Evolutionary conservation across 2,888 invertebrate genomes (phyloP), one percentile per base, ranked within the genome.

Genomic region (Fragum whitleyi): DNA sequence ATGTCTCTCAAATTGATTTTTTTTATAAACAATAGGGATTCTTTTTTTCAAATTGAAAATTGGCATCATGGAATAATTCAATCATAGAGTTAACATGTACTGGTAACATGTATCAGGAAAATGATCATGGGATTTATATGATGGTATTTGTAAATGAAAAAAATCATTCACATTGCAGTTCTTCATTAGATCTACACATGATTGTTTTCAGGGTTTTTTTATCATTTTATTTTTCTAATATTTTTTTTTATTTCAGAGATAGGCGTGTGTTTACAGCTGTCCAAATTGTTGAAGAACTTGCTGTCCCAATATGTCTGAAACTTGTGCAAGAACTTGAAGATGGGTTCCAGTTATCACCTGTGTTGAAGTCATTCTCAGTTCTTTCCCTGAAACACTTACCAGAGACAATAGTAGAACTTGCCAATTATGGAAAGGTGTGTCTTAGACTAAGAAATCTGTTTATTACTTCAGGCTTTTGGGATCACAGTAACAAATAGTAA

Each of bases 291-390:
- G 19, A 74, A 14, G 57, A 36, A 14, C 39, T 74, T 32, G 74
- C 74, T 21, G 53, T 51, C 2, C 74, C 67, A 6, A 74, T 74
- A 67, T 26, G 36, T 11, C 16, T 26, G 14, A 74, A 67, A 19
- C 57, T 74, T 23, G 11, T 74, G 2, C n/a, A 3, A 23, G 74
- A 74, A 28, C 57, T 74, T 21, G 28, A 74, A 28, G 74, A 74
- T 74, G 74, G 67, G 29, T 74, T 74, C 42, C 74, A 67, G 51
- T 29, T 11, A n/a, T 55, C 74, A 16, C 74, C 67, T 36, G 67
- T 67, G 11, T 36, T 74, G 57, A 9, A 21, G 6, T 53, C 67
- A 23, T 74, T 74, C 36, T 74, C 74, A 2, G 55, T 74, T 23
- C 65, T 74, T 53, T 67, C 21, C 47, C 9, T 55, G 36, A 57